These are phyloP conservation scores for Scylla paramamosain DNA, from an alignment of 1,140 invertebrate genomes.

Conservation along the genomic window DNA sequence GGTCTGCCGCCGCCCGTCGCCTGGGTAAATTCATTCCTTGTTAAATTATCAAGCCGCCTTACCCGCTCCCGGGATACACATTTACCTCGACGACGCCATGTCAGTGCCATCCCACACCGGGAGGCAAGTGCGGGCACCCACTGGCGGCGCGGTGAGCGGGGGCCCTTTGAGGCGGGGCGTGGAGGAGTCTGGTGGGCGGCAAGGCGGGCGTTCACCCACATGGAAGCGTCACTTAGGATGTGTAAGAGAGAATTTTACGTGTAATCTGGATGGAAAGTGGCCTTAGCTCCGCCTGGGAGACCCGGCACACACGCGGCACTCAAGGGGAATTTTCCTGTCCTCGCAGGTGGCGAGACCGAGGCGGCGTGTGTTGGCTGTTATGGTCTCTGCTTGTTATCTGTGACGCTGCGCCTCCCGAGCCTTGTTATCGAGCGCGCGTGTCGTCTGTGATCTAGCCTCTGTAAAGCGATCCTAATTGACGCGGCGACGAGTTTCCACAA, in stretches of 20 bases:
- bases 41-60: conserved; percentile 49
- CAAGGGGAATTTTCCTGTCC: background rate
- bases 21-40: conserved; percentile 32
- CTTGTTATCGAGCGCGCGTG: background rate
- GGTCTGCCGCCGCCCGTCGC: background rate
- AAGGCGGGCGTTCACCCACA: background rate
- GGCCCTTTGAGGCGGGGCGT: background rate
- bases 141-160: background rate
- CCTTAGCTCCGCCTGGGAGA: conserved; percentile 3
- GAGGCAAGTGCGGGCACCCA: background rate
- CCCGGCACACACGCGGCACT: background rate
- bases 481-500: conserved; percentile 1
- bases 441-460: background rate
- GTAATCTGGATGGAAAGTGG: conserved; percentile 17
- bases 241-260: conserved; percentile 32
- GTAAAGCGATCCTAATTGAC: conserved; percentile 22
- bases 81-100: background rate
- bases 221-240: conserved; percentile 7
- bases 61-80: conserved; percentile 27
- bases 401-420: background rate
- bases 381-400: background rate
- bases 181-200: background rate
- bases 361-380: background rate
- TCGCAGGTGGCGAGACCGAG: background rate
- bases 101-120: background rate